Base-by-base conservation (phyloP, 2,888 invertebrate genomes). In the Netelia melanura region DNA sequence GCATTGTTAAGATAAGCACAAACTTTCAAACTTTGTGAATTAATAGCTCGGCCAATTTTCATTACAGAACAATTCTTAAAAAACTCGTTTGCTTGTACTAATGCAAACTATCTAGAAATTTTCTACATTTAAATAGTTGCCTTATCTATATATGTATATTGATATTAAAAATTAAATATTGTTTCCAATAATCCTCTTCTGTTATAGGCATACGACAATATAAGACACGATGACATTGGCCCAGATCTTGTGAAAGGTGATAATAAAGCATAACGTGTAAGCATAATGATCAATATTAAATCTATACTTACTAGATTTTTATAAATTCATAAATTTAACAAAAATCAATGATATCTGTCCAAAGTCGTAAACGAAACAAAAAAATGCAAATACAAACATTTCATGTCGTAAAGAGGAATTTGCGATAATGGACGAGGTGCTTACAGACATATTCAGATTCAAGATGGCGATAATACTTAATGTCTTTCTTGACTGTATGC, bases 31-130 rank as follows among this genome's bases (percentile, higher is more conserved):
- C 30, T 30, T 30, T 30, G 30, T 30, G 30, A 30, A 30, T 30
- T 30, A 3, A 30, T 30, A 30, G 30, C 30, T 67, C 68, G 23
- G 65, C 78, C 48, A 48, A 48, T 48, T 48, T 48, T 48, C 11
- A 6, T 6, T 48, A 3, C 30, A 2, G 30, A 3, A 30, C 3
- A 30, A 3, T 30, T 30, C 30, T 30, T 30, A 30, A 30, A 30
- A 30, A 30, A 30, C 30, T 3, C 30, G 30, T 30, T 30, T 30
- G 30, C 30, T 30, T 30, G 3, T 30, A 30, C 30, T 3, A 3
- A 30, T 30, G 30, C 30, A 30, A 30, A 30, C 30, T 30, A 30
- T 30, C 30, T 3, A 30, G 30, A 30, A 3, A 30, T 3, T 30
- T 1, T 30, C 3, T 30, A 3, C 3, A 3, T 30, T 30, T 0